Evolutionary conservation across 2,797 vertebrate genomes (phyloP).

Genomic region (Galagoides demidoff): DNA sequence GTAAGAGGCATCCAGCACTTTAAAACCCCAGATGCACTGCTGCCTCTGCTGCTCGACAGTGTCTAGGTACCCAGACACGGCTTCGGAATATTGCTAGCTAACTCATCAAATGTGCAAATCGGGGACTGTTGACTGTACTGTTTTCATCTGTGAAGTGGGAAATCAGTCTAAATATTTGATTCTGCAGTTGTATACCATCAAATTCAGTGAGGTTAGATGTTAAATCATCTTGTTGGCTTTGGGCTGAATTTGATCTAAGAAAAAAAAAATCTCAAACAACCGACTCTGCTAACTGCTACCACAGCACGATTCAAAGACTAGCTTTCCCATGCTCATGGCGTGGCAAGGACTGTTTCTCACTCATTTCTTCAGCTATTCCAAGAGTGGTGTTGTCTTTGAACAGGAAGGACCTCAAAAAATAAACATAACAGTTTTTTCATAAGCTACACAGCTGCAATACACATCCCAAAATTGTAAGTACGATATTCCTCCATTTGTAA

Average conservation of each 20-base stretch:
- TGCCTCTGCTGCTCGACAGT: not conserved
- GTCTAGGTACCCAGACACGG: not conserved
- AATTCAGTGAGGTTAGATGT: conserved; percentile 15
- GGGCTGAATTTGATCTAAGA: conserved; percentile 57
- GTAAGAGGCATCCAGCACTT: conserved; percentile 37
- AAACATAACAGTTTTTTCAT: conserved; percentile 49
- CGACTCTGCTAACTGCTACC: not conserved
- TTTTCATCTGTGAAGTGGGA: not conserved
- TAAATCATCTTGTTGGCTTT: not conserved
- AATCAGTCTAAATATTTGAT: not conserved
- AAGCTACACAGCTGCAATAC: conserved; percentile 60
- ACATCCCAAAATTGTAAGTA: conserved; percentile 80
- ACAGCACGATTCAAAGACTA: not conserved
- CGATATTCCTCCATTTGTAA: conserved; percentile 21
- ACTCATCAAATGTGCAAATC: not conserved
- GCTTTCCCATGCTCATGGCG: not conserved
- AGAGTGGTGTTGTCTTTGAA: conserved; percentile 52
- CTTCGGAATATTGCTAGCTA: not conserved
- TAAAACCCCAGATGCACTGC: conserved; percentile 9
- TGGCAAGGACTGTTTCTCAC: conserved; percentile 37
- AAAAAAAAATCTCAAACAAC: conserved; percentile 17
- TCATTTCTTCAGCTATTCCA: conserved; percentile 56
- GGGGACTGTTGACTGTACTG: not conserved
- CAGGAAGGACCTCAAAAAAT: conserved; percentile 62
- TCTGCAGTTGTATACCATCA: not conserved